Evolutionary conservation across 2,888 invertebrate species (phyloP), one percentile per base, ranked within the genome.

Genomic region (Mythimna pallens): DNA sequence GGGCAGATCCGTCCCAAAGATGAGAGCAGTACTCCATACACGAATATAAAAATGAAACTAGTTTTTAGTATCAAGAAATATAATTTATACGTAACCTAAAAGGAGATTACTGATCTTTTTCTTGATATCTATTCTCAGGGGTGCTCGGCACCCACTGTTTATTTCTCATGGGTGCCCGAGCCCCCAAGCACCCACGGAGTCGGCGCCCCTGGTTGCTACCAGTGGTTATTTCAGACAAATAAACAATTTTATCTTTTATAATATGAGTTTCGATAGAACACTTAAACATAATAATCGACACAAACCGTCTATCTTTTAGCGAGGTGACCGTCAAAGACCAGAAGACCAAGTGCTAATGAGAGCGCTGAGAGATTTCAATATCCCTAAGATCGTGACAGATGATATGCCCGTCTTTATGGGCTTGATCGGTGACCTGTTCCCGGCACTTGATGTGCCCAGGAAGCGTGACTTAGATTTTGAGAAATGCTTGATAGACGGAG

Each of bases 271-370:
- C 3, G 6, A 43, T 43, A 14, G 43, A 43, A 14, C 14, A 43
- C 43, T 14, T 43, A 7, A n/a, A n/a, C 17, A 55, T 30, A 3
- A 40, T 36, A 30, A 20, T 20, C 63, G 30, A 62, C 17, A 57
- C 14, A 57, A 67, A 61, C 9, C 25, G 52, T 63, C 57, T 69
- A 76, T 64, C 66, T 82, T 83, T 10, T 80, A 97, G 97, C 96
- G 98, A 84, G 97, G 97, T 68, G 98, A 98, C 90, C 97, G 97
- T 67, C 94, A 95, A 43, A 96, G 98, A 52, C 98, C 99, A 0
- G 99, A 99, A 95, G 99, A 99, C 93, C 99, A 99, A 96, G 99
- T 99, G 54, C 93, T 99, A 65, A 99, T 99, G 99, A 97, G 99
- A 92, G 99, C 99, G 0, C 92, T 99, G 84, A 96, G 99, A 93